Evolutionary conservation across 2,888 invertebrate genomes (phyloP).

Genomic region (Agrotis segetum): DNA sequence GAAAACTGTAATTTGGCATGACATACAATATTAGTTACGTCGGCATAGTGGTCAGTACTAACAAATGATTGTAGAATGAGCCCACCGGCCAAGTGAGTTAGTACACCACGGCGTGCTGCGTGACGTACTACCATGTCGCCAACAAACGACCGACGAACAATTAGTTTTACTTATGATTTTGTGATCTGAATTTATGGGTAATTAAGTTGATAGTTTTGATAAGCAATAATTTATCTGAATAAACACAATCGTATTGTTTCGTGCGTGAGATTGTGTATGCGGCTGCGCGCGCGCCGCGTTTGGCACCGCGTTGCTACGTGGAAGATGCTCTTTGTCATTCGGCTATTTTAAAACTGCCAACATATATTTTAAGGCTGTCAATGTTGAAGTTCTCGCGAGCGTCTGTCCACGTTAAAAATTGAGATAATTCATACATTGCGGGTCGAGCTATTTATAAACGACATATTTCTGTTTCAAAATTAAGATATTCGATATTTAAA

Average conservation of each 20-base stretch:
- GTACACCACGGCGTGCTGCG: neutral
- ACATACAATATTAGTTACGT: no score
- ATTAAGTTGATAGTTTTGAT: neutral
- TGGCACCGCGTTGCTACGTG: constrained; percentile 73
- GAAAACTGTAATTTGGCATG: no score
- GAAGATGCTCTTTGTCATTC: constrained; percentile 71
- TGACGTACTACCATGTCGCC: neutral
- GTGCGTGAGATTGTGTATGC: constrained; percentile 1
- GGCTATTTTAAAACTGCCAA: constrained; percentile 68
- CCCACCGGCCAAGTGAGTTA: neutral
- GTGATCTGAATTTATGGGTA: neutral
- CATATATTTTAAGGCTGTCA: constrained; percentile 66
- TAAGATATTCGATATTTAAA: constrained; percentile 3
- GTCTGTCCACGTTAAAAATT: constrained; percentile 30
- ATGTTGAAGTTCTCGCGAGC: constrained; percentile 45
- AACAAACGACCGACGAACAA: neutral
- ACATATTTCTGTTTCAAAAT: constrained; percentile 13
- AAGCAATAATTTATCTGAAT: neutral
- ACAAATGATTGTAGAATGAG: neutral
- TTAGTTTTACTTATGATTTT: no score
- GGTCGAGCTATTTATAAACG: constrained; percentile 40
- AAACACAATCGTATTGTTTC: neutral
- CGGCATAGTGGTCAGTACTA: no score
- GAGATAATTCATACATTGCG: constrained; percentile 37
- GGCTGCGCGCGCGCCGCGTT: constrained; percentile 25